phyloP scores from a whole-genome alignment of 2,797 vertebrate genomes.

The Gambusia yucatana region DNA sequence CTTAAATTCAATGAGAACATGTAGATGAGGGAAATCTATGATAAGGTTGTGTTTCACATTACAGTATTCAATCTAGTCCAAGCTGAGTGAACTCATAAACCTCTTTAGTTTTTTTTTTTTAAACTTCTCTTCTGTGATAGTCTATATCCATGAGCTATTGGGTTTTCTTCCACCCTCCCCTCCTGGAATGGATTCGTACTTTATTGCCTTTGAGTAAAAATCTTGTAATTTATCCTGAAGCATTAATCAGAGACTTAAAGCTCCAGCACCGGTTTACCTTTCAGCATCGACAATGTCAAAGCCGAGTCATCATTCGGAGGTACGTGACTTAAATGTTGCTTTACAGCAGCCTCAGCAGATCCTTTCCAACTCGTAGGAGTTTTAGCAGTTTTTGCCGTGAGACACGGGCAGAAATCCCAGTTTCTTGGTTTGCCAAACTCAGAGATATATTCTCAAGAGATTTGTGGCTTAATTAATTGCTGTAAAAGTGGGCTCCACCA shows the following conservation, averaged over 20 bases:
- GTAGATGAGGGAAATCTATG: not conserved
- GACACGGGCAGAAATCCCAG: conserved; percentile 2
- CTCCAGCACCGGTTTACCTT: not conserved
- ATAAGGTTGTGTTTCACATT: not conserved
- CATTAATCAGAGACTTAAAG: not conserved
- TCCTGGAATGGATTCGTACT: not conserved
- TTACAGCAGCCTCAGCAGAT: not conserved
- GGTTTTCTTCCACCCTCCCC: not conserved
- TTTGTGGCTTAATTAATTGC: conserved; percentile 7
- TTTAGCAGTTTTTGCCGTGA: not conserved
- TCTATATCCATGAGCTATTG: not conserved
- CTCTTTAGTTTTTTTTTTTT: not conserved
- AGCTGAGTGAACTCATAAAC: not conserved
- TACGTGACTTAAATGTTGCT: not conserved
- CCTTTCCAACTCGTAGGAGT: conserved; percentile 6
- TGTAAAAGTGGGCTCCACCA: not conserved
- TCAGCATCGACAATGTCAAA: conserved; percentile 1
- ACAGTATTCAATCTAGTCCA: not conserved
- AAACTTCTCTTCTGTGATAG: not conserved
- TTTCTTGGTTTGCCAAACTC: conserved; percentile 2
- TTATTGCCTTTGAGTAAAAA: not conserved
- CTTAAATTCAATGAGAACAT: not conserved
- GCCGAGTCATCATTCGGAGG: not conserved
- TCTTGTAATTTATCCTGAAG: not conserved
- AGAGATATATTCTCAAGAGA: conserved; percentile 2